These are phyloP conservation scores for Rousettus madagascariensis DNA, from an alignment of 2,797 vertebrate species.

Conservation along the genomic window DNA sequence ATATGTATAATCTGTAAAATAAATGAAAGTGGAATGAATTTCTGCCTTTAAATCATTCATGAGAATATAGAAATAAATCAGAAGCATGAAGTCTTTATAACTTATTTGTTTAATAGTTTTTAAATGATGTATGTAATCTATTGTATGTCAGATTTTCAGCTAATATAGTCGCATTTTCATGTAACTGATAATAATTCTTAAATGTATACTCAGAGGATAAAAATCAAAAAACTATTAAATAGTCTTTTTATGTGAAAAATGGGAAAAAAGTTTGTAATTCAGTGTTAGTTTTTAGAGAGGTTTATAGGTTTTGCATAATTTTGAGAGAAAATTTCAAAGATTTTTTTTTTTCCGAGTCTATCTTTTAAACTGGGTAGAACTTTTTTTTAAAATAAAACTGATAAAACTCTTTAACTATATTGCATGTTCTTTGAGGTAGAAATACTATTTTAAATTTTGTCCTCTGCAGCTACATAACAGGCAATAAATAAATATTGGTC, in stretches of 20 bases:
- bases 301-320: neutral
- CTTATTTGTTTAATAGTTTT: slow-evolving; percentile 31
- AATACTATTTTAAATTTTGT: slow-evolving; percentile 12
- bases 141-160: slow-evolving; percentile 2
- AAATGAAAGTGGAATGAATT: slow-evolving; percentile 47
- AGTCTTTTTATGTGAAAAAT: neutral
- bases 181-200: neutral
- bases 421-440: neutral
- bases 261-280: neutral
- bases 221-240: neutral
- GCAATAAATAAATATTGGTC: neutral
- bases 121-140: slow-evolving; percentile 3
- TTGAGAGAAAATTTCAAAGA: slow-evolving; percentile 23
- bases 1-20: slow-evolving; percentile 45
- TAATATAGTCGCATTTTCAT: neutral
- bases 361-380: neutral
- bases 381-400: neutral
- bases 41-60: slow-evolving; percentile 1
- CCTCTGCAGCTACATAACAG: neutral
- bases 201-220: slow-evolving; percentile 33
- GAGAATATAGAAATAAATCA: slow-evolving; percentile 1
- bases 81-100: slow-evolving; percentile 28
- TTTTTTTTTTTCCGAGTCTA: neutral
- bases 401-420: neutral
- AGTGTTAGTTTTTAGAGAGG: neutral